Conservation (phyloP, 2,113 vertebrate species). For the Ivindomyrus marchei region DNA sequence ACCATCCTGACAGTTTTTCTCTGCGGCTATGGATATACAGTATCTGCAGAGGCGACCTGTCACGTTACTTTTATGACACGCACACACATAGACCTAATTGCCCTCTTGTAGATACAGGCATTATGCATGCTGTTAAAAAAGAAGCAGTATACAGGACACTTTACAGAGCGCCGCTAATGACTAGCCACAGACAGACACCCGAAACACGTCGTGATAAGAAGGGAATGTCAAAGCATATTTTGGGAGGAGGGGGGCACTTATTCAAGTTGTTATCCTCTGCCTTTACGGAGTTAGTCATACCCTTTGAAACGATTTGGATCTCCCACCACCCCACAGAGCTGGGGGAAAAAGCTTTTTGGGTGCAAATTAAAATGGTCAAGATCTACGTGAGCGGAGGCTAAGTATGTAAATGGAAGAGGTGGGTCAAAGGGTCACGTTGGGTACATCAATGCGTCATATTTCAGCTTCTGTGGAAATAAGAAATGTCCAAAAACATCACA, state of each 20-base stretch:
- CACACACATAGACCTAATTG: slow-evolving; percentile 1
- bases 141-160: not conserved
- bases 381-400: not conserved
- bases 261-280: not conserved
- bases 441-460: not conserved
- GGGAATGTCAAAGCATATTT: not conserved
- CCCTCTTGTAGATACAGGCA: not conserved
- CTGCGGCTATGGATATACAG: not conserved
- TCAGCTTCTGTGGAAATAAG: not conserved
- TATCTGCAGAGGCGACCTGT: not conserved
- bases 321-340: not conserved
- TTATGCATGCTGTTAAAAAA: not conserved
- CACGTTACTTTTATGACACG: not conserved
- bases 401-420: not conserved
- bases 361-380: not conserved
- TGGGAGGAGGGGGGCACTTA: not conserved
- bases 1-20: not conserved
- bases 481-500: not conserved
- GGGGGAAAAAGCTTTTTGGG: not conserved
- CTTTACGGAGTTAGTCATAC: not conserved
- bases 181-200: not conserved
- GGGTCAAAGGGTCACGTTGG: not conserved
- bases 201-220: not conserved
- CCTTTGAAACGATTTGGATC: not conserved
- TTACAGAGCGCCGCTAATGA: not conserved